Evolutionary conservation across 2,113 vertebrate species (phyloP).

Genomic region (human): GRCh38 chr15:31324501-31325000

Average conservation of each 20-base stretch:
- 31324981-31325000: neutral
- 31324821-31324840: neutral
- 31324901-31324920: fast-evolving
- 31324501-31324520: neutral
- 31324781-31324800: neutral
- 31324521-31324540: neutral
- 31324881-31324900: fast-evolving
- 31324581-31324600: fast-evolving
- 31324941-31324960: no score
- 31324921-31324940: neutral
- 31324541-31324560: neutral
- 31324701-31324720: neutral
- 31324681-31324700: neutral
- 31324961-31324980: neutral
- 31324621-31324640: neutral
- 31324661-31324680: neutral
- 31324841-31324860: neutral
- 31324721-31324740: neutral
- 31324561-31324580: neutral
- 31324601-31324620: neutral
- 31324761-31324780: neutral
- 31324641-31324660: neutral
- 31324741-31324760: neutral
- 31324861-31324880: neutral
- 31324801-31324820: neutral